These are phyloP conservation scores for Noctua comes DNA, from an alignment of 2,888 invertebrate genomes.

Conservation along the genomic window DNA sequence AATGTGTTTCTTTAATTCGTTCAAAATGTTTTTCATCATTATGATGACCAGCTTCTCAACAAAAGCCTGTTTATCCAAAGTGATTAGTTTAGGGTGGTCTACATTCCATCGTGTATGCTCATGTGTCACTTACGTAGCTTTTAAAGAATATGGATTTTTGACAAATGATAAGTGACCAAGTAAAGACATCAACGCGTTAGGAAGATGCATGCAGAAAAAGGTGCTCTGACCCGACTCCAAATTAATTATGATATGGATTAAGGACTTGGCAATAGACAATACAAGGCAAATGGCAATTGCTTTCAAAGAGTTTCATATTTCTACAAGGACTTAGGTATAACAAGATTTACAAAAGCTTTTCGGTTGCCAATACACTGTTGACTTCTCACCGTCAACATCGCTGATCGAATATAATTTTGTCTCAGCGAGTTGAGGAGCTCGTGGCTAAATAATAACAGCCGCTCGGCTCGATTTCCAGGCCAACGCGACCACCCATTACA, in stretches of 20 bases:
- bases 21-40: not conserved
- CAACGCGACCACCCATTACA: too few relatives aligned
- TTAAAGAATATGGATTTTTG: not conserved
- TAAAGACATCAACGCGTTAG: not conserved
- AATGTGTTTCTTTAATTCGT: not conserved
- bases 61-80: fast-evolving
- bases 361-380: not conserved
- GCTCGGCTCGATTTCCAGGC: too few relatives aligned
- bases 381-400: not conserved
- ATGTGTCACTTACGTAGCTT: too few relatives aligned
- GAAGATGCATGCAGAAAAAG: not conserved
- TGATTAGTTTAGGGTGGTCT: not conserved
- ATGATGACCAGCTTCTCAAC: not conserved
- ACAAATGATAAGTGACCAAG: not conserved
- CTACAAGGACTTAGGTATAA: not conserved
- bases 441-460: too few relatives aligned
- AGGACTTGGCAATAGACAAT: too few relatives aligned
- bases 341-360: not conserved
- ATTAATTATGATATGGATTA: not conserved
- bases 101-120: not conserved
- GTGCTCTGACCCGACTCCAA: not conserved
- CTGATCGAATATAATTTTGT: not conserved
- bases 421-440: too few relatives aligned
- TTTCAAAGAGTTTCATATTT: not conserved
- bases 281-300: not conserved